Percentiles rank a stretch among this genome's conserved stretches.
Evolutionary conservation across 2,888 invertebrate species (phyloP).

Genomic region (Tolmerus cingulatus): DNA sequence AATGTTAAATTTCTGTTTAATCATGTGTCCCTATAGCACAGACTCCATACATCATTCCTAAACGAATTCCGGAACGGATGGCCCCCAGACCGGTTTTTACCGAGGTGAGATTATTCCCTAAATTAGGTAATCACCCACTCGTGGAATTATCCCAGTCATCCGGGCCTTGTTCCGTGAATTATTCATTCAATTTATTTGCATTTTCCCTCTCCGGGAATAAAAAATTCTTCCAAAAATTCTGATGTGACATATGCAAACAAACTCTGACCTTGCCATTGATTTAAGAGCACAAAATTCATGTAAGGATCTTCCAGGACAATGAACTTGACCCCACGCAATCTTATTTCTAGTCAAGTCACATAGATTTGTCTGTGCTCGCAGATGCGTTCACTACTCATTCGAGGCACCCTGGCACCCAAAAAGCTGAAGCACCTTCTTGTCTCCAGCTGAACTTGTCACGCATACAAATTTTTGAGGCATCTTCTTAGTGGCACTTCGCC

Average conservation of each 20-base stretch:
- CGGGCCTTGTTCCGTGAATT: background rate
- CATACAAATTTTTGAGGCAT: slow-evolving; percentile 20
- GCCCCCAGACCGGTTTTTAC: background rate
- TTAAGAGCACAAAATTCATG: background rate
- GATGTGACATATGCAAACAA: background rate
- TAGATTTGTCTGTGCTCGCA: background rate
- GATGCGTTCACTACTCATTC: background rate
- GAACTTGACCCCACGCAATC: slow-evolving; percentile 26
- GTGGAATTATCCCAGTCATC: background rate
- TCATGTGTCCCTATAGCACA: background rate
- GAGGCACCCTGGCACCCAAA: background rate
- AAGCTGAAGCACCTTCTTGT: background rate
- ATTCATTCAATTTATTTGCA: background rate
- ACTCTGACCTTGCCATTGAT: slow-evolving; percentile 23
- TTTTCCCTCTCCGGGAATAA: background rate
- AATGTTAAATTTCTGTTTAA: background rate
- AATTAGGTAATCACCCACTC: background rate
- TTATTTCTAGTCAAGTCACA: slow-evolving; percentile 16
- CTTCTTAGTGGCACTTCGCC: background rate
- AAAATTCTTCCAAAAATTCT: background rate
- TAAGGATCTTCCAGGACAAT: slow-evolving; percentile 17
- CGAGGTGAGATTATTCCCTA: background rate
- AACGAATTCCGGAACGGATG: background rate
- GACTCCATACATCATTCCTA: background rate
- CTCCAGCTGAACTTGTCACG: background rate